Base-by-base conservation (phyloP, 1,140 invertebrate genomes). In the Pararge aegeria region DNA sequence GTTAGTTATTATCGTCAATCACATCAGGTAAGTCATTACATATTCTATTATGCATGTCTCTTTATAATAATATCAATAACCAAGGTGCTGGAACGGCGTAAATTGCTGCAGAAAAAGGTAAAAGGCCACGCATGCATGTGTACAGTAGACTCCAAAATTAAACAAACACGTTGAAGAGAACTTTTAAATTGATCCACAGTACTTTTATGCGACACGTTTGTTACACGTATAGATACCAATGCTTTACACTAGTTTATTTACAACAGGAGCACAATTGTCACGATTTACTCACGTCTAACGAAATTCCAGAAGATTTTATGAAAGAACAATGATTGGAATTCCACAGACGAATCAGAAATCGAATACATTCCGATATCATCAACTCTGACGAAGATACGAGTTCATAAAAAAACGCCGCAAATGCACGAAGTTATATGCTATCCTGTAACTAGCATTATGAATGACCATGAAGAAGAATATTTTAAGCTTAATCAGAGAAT, bases 361-460 rank as follows among this genome's bases (percentile, higher is more conserved):
- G 94, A 96, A 90, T 96, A 95, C 87, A 95, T 95, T 83, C 95
- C 95, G 68, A 94, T 96, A 66, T 94, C 95, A 55, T 92, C 95
- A 30, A 95, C 94, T 54, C 85, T 96, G 71, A 96, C 94, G 61
- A 93, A 94, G 89, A 95, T 96, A 73, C 93, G 94, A 78, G 93
- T 95, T 15, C 94, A 94, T 78, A 95, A 93, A 82, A 91, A 85
- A 73, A 71, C 68, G 12, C 83, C 73, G 18, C 81, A 72, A 64
- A 66, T 75, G 15, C 79, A 87, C 58, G 91, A 93, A 84, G 90
- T 92, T 10, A 76, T 93, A 40, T 93, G 92, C 70, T 93, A 93
- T 77, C 93, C 93, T 19, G 76, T 93, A 4, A 91, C 89, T 15
- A 85, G 80, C 24, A 87, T 90, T 55, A 68, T 80, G 50, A 75